A percentile compares a stretch with the other conserved stretches of the same genome.
Conservation (phyloP, 1,140 invertebrate genomes). For the Brachionus calyciflorus region DNA sequence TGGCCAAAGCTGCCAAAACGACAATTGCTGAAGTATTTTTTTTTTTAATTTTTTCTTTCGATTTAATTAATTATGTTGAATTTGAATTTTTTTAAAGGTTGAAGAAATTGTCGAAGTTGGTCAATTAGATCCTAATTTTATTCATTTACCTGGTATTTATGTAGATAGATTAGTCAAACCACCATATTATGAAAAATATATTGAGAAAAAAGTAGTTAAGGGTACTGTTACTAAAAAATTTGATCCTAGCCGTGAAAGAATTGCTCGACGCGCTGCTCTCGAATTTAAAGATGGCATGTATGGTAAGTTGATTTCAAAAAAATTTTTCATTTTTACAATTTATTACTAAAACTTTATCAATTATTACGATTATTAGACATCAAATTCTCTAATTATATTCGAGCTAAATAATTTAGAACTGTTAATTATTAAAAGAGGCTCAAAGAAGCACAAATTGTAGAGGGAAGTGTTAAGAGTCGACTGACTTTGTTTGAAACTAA, state of each 20-base stretch:
- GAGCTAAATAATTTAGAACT: too few relatives aligned
- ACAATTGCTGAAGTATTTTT: conserved; percentile 77
- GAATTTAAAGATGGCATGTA: conserved; percentile 98
- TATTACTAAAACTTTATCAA: neutral
- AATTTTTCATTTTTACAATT: neutral
- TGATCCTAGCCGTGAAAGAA: conserved; percentile 71
- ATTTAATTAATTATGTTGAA: neutral
- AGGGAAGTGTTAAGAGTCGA: too few relatives aligned
- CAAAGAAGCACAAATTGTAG: too few relatives aligned
- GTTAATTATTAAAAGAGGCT: too few relatives aligned
- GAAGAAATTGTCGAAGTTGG: conserved; percentile 88
- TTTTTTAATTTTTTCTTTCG: neutral
- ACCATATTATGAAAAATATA: conserved; percentile 78
- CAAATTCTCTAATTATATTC: too few relatives aligned
- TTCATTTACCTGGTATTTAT: conserved; percentile 89
- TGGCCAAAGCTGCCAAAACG: conserved; percentile 85
- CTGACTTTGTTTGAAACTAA: too few relatives aligned
- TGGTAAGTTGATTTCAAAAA: conserved; percentile 62
- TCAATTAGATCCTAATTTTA: conserved; percentile 75
- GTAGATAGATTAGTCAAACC: conserved; percentile 83
- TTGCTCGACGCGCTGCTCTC: conserved; percentile 82
- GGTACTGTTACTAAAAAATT: conserved; percentile 62
- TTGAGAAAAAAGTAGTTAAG: conserved; percentile 67
- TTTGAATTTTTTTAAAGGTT: neutral
- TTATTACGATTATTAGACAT: neutral